phyloP scores from a whole-genome alignment of 2,113 vertebrate genomes.

The Orcinus orca region DNA sequence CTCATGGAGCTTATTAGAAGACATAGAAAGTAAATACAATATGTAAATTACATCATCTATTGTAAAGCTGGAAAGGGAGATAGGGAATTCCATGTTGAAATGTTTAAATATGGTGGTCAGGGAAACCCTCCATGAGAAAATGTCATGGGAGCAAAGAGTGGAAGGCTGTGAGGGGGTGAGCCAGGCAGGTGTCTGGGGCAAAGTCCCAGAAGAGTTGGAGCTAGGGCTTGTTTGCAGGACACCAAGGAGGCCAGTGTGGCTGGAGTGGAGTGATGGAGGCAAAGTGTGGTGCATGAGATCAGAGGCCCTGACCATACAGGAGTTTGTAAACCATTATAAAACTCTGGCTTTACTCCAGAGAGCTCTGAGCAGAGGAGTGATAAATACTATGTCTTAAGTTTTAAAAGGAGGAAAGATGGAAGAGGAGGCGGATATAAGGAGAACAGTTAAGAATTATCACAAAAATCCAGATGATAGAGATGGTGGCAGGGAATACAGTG shows the following conservation, averaged over 20 bases:
- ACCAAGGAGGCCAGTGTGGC: background rate
- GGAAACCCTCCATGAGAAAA: background rate
- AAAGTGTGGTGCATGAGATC: rapidly evolving
- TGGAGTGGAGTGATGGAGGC: background rate
- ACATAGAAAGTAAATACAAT: background rate
- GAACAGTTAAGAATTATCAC: background rate
- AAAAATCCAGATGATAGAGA: slow-evolving; percentile 9
- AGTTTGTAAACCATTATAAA: background rate
- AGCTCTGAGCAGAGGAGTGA: background rate
- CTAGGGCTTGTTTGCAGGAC: background rate
- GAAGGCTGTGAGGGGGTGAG: background rate
- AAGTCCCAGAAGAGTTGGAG: background rate
- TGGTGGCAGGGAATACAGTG: background rate
- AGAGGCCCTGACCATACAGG: background rate
- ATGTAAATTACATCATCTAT: background rate
- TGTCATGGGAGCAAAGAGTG: background rate
- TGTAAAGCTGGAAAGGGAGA: background rate
- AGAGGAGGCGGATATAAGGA: background rate
- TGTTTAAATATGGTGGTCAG: background rate
- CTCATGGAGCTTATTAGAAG: background rate
- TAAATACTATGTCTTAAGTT: background rate
- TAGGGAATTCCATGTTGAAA: background rate
- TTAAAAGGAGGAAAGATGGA: background rate
- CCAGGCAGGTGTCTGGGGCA: background rate
- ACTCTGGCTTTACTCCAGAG: background rate